A percentile compares a stretch with the other conserved stretches of the same genome.
phyloP scores from a whole-genome alignment of 1,140 invertebrate species.

The Lepidostoma basale region DNA sequence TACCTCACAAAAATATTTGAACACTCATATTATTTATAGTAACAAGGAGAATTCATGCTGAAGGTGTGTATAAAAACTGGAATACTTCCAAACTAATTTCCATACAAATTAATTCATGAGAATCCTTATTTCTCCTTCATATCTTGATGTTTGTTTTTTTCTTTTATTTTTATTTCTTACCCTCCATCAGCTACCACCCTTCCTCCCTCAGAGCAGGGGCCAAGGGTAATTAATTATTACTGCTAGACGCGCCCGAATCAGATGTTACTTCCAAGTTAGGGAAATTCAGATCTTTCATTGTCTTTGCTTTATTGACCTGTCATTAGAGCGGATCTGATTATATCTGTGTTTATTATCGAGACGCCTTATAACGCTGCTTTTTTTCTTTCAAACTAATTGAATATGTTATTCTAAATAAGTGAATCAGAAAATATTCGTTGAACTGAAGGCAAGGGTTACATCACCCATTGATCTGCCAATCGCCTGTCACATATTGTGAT shows the following conservation, averaged over 20 bases:
- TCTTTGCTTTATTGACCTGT: constrained; percentile 7
- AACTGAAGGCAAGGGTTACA: background rate
- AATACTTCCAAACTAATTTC: constrained; percentile 34
- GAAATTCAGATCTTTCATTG: constrained; percentile 14
- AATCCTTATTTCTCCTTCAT: constrained; percentile 31
- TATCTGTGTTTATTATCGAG: constrained; percentile 5
- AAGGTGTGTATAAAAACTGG: constrained; percentile 16
- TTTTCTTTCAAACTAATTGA: background rate
- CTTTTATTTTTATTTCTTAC: constrained; percentile 28
- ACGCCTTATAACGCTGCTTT: background rate
- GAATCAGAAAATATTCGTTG: background rate
- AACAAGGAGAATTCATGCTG: background rate
- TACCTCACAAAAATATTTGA: background rate
- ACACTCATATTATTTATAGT: background rate
- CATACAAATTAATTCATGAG: constrained; percentile 43
- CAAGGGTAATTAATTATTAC: constrained; percentile 43
- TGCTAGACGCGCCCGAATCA: constrained; percentile 24
- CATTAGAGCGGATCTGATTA: background rate
- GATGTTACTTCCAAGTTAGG: background rate
- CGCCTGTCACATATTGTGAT: background rate
- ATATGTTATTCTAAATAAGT: background rate
- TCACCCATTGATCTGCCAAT: background rate
- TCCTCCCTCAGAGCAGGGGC: background rate
- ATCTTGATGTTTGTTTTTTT: constrained; percentile 42
- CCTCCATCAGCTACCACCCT: constrained; percentile 1